Evolutionary conservation across 2,888 invertebrate species (phyloP).

Genomic region (Isotomurus palustris): DNA sequence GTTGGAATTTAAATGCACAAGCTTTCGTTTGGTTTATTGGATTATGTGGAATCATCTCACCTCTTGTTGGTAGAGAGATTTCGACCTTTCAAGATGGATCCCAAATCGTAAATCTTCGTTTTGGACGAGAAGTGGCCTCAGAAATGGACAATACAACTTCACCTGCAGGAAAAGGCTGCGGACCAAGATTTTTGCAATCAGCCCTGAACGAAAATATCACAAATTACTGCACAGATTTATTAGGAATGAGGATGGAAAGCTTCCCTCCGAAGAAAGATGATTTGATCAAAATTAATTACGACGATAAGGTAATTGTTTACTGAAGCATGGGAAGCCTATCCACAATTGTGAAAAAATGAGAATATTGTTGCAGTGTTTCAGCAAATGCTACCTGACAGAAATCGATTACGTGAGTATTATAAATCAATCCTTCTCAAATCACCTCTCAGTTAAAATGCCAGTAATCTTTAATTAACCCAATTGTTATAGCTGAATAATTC

Average conservation of each 20-base stretch:
- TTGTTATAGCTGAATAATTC: neutral
- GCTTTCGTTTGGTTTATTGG: no score
- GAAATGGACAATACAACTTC: no score
- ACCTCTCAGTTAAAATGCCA: neutral
- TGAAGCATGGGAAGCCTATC: neutral
- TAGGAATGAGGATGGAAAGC: conserved; percentile 4
- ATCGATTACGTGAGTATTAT: conserved; percentile 4
- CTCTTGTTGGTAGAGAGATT: no score
- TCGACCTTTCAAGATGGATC: no score
- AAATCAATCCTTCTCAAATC: neutral
- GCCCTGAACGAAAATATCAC: neutral
- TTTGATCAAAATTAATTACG: conserved; percentile 8
- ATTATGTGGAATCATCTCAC: no score
- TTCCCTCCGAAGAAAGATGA: conserved; percentile 12
- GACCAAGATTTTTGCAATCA: neutral
- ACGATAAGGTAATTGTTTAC: conserved; percentile 4
- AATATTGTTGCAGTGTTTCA: conserved; percentile 8
- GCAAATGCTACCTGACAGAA: conserved; percentile 12
- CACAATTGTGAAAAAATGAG: neutral
- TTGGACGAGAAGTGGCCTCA: no score
- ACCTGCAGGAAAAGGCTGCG: no score
- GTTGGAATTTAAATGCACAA: no score
- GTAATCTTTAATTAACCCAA: neutral
- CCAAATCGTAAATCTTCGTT: no score
- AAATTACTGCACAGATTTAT: neutral